Conservation (phyloP, 2,888 invertebrate species). For the Coremacera marginata region DNA sequence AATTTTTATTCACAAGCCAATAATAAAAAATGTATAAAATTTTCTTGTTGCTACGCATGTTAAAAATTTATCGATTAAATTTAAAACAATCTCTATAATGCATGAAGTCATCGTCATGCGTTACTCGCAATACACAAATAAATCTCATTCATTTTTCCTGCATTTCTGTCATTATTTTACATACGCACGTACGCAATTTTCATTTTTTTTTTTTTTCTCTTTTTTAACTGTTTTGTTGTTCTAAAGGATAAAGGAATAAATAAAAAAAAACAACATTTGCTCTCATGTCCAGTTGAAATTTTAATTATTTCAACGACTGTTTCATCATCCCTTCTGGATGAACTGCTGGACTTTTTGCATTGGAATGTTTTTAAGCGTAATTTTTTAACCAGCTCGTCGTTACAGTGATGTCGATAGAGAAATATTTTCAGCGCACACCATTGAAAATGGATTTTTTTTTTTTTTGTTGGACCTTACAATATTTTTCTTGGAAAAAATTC, state of each 20-base stretch:
- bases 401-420: neutral
- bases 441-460: no score
- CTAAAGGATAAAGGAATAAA: neutral
- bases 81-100: conserved; percentile 29
- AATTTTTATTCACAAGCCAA: no score
- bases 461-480: no score
- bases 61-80: conserved; percentile 34
- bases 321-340: neutral
- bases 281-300: conserved; percentile 26
- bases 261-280: neutral
- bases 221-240: neutral
- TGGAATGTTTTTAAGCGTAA: conserved; percentile 14
- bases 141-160: conserved; percentile 61
- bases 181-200: conserved; percentile 32
- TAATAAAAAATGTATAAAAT: no score
- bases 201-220: conserved; percentile 5
- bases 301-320: conserved; percentile 27
- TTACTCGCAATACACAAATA: conserved; percentile 33
- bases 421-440: no score
- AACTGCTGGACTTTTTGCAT: neutral
- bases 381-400: neutral
- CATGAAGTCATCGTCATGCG: neutral
- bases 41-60: neutral
- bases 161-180: conserved; percentile 57
- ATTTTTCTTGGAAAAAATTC: no score